A percentile compares a stretch with the other conserved stretches of the same genome.
Evolutionary conservation across 2,888 invertebrate species (phyloP).

Genomic region (Magallana nippona): DNA sequence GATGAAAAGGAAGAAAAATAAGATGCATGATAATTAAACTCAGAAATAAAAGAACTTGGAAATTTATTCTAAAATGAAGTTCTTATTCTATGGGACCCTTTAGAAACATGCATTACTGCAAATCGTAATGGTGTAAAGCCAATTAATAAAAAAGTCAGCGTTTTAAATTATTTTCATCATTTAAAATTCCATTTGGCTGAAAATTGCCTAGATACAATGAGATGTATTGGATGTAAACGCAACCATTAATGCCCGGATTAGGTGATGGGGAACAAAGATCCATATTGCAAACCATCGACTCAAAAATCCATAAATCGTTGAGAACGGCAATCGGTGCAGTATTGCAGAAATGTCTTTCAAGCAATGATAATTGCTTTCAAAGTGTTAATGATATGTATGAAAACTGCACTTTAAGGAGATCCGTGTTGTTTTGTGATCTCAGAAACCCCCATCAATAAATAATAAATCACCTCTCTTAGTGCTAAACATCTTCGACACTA

Average conservation of each 20-base stretch:
- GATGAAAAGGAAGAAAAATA: too few species aligned
- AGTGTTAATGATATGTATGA: slow-evolving; percentile 24
- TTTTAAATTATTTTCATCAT: background rate
- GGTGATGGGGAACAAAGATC: background rate
- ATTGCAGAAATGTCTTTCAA: slow-evolving; percentile 7
- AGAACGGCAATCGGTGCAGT: background rate
- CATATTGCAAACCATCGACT: background rate
- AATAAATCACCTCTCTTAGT: background rate
- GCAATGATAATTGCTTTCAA: slow-evolving; percentile 17
- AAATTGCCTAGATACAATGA: background rate
- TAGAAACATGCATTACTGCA: slow-evolving; percentile 9
- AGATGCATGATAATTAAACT: too few species aligned
- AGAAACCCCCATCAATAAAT: slow-evolving; percentile 13
- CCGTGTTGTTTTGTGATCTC: slow-evolving; percentile 22
- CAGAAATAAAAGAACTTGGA: background rate
- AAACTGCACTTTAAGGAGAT: slow-evolving; percentile 29
- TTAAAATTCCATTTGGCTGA: background rate
- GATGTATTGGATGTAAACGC: background rate
- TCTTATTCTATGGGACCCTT: background rate
- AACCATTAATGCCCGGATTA: slow-evolving; percentile 19
- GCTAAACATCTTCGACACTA: background rate
- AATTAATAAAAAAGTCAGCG: background rate
- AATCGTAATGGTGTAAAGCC: background rate
- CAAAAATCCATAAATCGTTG: slow-evolving; percentile 10
- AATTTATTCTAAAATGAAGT: background rate